Conservation (phyloP, 2,113 vertebrate genomes). For the Myanophis thanlyinensis region DNA sequence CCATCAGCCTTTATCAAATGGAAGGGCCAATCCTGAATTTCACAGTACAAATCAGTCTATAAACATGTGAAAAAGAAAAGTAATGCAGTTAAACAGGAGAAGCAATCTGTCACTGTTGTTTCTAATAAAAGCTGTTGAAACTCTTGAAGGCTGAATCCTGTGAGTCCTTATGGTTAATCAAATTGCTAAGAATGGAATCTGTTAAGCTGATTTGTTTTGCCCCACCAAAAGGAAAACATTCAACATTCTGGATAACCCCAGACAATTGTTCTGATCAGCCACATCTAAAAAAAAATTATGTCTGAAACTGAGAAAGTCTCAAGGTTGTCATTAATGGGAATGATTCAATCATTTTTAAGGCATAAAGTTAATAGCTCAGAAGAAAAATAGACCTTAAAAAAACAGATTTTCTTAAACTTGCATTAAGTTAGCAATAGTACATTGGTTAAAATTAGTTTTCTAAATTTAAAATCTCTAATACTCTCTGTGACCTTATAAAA, state of each 20-base stretch:
- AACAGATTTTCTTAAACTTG: not conserved
- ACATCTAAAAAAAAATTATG: not conserved
- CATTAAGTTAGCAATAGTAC: not conserved
- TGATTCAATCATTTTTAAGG: not conserved
- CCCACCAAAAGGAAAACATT: not conserved
- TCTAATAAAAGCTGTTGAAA: not conserved
- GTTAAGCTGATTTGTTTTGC: not conserved
- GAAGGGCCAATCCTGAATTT: not conserved
- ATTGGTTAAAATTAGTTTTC: not conserved
- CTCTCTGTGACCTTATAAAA: not conserved
- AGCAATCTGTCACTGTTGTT: not conserved
- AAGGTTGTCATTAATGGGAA: not conserved
- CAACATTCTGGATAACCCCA: not conserved
- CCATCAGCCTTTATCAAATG: not conserved
- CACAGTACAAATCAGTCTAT: not conserved
- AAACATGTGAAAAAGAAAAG: not conserved
- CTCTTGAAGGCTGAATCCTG: not conserved
- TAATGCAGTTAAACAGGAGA: not conserved
- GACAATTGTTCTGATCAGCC: not conserved
- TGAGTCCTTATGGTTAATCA: not conserved
- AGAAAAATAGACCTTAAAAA: not conserved
- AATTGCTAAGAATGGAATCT: not conserved
- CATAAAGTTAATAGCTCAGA: not conserved
- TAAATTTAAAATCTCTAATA: not conserved
- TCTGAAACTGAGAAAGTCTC: not conserved